Evolutionary conservation across 1,140 invertebrate genomes (phyloP).

Genomic region (Drosophila pachea): DNA sequence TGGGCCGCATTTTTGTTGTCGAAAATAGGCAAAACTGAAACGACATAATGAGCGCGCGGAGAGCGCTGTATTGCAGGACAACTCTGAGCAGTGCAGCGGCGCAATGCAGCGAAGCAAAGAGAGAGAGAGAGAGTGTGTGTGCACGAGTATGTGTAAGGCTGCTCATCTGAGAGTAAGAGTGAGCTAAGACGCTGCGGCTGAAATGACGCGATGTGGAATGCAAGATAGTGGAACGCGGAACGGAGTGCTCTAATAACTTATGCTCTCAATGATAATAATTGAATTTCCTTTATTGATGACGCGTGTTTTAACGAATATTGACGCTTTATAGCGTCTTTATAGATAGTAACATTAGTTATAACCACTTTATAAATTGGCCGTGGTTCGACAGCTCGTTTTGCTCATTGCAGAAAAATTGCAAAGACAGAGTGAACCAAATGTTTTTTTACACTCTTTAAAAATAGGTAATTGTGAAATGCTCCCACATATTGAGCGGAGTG

Average conservation of each 20-base stretch:
- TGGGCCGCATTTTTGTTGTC: conserved; percentile 43
- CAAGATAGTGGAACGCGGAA: conserved; percentile 12
- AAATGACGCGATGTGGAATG: conserved; percentile 15
- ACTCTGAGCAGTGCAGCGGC: conserved; percentile 27
- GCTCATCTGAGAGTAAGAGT: conserved; percentile 12
- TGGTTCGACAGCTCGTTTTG: too few species aligned
- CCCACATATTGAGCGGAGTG: neutral
- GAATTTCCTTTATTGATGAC: conserved; percentile 24
- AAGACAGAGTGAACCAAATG: conserved; percentile 44
- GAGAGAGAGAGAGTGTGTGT: neutral
- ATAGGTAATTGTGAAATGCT: conserved; percentile 30
- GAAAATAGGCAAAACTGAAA: conserved; percentile 40
- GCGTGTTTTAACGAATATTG: too few species aligned
- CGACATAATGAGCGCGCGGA: conserved; percentile 1
- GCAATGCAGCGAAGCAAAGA: conserved; percentile 39
- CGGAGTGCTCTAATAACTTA: neutral
- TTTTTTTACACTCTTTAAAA: conserved; percentile 13
- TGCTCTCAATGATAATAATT: conserved; percentile 40
- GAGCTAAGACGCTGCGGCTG: conserved; percentile 3
- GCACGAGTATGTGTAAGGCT: neutral
- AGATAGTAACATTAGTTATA: too few species aligned
- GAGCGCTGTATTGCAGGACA: conserved; percentile 6
- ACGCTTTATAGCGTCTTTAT: too few species aligned
- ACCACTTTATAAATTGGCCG: too few species aligned
- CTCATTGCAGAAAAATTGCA: conserved; percentile 2